Conservation (phyloP, 2,888 invertebrate species). For the Ischnus inquisitorius region DNA sequence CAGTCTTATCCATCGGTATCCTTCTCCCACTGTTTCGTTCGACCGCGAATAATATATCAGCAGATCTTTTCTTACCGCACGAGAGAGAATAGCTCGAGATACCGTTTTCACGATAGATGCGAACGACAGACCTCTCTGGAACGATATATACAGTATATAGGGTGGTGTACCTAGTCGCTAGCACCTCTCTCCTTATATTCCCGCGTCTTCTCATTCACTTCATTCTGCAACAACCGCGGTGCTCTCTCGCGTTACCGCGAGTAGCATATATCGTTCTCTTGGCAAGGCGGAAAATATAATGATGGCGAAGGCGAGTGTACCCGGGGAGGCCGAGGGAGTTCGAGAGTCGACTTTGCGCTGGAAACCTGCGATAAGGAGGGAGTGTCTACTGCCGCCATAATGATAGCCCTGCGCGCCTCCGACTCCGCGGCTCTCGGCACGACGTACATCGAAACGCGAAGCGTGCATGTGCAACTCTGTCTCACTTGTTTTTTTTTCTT, state of each 20-base stretch:
- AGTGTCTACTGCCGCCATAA: constrained; percentile 85
- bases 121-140: neutral
- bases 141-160: neutral
- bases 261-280: constrained; percentile 45
- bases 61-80: constrained; percentile 7
- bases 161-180: neutral
- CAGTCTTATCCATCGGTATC: neutral
- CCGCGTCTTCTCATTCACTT: constrained; percentile 35
- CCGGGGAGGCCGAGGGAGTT: constrained; percentile 51
- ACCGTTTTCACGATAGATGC: neutral
- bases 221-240: neutral
- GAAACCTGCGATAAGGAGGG: constrained; percentile 85
- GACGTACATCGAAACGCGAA: constrained; percentile 64
- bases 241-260: neutral
- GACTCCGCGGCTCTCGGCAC: constrained; percentile 75
- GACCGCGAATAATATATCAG: constrained; percentile 38
- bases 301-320: constrained; percentile 78
- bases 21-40: constrained; percentile 4
- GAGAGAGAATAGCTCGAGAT: neutral
- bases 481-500: constrained; percentile 31
- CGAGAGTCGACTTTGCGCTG: constrained; percentile 78
- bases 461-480: constrained; percentile 63
- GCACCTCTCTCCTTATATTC: constrained; percentile 14
- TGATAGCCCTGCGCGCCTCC: constrained; percentile 82
- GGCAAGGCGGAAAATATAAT: constrained; percentile 82